Evolutionary conservation across 2,797 vertebrate species (phyloP).

Genomic region (Rhynchotus rufescens): DNA sequence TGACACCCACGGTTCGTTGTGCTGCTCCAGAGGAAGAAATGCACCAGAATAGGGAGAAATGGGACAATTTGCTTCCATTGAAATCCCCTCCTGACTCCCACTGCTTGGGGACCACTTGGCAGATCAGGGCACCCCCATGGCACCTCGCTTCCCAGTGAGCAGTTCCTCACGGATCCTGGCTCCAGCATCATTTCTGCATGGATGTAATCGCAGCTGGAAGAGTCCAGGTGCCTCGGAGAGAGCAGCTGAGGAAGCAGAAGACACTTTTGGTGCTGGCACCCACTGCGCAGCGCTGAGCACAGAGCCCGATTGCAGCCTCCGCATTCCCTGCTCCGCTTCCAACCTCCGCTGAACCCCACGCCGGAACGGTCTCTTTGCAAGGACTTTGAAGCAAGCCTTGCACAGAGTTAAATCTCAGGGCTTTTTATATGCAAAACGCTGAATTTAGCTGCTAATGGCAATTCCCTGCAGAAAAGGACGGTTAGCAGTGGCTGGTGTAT

Average conservation of each 20-base stretch:
- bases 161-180: accelerated
- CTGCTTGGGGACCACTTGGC: not conserved
- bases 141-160: not conserved
- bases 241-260: not conserved
- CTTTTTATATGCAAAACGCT: conserved; percentile 45
- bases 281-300: no score
- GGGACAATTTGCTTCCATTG: conserved; percentile 7
- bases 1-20: not conserved
- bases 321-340: not conserved
- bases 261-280: no score
- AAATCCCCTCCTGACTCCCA: conserved; percentile 26
- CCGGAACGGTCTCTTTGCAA: not conserved
- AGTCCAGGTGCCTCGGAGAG: not conserved
- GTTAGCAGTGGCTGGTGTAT: conserved; percentile 13
- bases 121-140: not conserved
- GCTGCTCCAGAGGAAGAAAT: conserved; percentile 19
- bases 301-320: not conserved
- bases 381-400: not conserved
- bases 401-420: not conserved
- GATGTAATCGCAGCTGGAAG: not conserved
- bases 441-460: conserved; percentile 61
- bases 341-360: not conserved
- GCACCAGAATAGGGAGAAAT: not conserved
- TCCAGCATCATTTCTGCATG: not conserved
- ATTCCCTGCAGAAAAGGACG: conserved; percentile 51